Percentiles rank a stretch among this genome's conserved stretches.
Conservation (phyloP, 2,797 vertebrate species). For the Darevskia mixta region DNA sequence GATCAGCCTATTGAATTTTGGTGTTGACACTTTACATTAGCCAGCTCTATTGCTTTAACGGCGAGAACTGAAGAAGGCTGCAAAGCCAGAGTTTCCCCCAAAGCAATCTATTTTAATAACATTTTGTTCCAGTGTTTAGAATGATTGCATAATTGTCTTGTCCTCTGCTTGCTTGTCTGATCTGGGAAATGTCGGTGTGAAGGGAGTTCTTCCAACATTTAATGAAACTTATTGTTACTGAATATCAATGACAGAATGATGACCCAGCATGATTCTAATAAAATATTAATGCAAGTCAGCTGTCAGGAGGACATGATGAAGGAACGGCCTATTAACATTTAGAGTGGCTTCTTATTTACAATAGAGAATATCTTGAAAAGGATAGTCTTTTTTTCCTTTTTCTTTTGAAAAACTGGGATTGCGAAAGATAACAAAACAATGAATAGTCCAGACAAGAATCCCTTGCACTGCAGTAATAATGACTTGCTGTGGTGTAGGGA, state of each 20-base stretch:
- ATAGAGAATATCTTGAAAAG: not conserved
- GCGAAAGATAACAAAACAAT: not conserved
- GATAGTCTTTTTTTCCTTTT: too few relatives aligned
- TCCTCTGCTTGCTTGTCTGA: slow-evolving; percentile 27
- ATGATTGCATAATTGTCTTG: slow-evolving; percentile 27
- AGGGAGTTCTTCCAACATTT: slow-evolving; percentile 29
- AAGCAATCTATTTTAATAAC: slow-evolving; percentile 23
- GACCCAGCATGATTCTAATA: slow-evolving; percentile 11
- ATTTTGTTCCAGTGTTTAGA: slow-evolving; percentile 36
- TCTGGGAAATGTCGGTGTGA: not conserved
- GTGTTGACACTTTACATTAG: not conserved
- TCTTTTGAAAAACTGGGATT: not conserved
- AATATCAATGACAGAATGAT: not conserved
- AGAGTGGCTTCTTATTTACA: not conserved
- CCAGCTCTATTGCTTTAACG: not conserved
- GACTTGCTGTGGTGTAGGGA: not conserved
- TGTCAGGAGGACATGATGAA: not conserved
- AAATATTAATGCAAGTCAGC: not conserved
- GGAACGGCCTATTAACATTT: not conserved
- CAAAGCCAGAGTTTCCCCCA: slow-evolving; percentile 3
- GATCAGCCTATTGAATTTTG: slow-evolving; percentile 25
- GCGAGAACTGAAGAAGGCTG: not conserved
- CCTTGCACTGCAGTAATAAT: too few relatives aligned
- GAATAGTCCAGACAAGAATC: not conserved
- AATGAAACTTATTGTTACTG: not conserved